A percentile compares a stretch with the other conserved stretches of the same genome.
Evolutionary conservation across 1,140 invertebrate species (phyloP).

Genomic region (Papilio aristodemus): DNA sequence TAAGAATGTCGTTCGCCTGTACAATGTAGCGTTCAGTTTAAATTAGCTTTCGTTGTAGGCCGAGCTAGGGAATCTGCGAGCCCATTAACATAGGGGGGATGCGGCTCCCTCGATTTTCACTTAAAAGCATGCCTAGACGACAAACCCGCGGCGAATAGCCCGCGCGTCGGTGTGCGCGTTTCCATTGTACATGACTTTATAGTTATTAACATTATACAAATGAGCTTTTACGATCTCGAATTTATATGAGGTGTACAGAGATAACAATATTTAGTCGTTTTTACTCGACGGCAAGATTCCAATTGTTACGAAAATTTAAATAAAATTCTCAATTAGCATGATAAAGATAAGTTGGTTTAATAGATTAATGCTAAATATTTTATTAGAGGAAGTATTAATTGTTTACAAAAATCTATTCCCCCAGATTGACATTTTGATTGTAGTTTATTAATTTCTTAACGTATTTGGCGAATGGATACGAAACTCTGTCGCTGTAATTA

Average conservation of each 20-base stretch:
- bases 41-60: conserved; percentile 59
- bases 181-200: neutral
- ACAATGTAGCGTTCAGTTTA: conserved; percentile 60
- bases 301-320: too few species aligned
- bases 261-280: too few species aligned
- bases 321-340: too few species aligned
- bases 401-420: neutral
- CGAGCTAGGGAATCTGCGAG: conserved; percentile 51
- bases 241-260: too few species aligned
- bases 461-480: conserved; percentile 5
- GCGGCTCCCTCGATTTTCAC: conserved; percentile 44
- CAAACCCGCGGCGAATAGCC: conserved; percentile 30
- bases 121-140: conserved; percentile 50
- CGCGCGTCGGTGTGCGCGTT: conserved; percentile 29
- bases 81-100: conserved; percentile 68
- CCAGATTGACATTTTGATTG: neutral
- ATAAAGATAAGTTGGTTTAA: too few species aligned
- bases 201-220: too few species aligned
- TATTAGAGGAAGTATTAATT: too few species aligned
- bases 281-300: too few species aligned
- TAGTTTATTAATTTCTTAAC: neutral
- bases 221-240: too few species aligned
- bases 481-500: conserved; percentile 25
- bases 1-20: conserved; percentile 38
- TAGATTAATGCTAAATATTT: too few species aligned